Conservation (phyloP, 2,888 invertebrate genomes). For the Lasius platythorax region DNA sequence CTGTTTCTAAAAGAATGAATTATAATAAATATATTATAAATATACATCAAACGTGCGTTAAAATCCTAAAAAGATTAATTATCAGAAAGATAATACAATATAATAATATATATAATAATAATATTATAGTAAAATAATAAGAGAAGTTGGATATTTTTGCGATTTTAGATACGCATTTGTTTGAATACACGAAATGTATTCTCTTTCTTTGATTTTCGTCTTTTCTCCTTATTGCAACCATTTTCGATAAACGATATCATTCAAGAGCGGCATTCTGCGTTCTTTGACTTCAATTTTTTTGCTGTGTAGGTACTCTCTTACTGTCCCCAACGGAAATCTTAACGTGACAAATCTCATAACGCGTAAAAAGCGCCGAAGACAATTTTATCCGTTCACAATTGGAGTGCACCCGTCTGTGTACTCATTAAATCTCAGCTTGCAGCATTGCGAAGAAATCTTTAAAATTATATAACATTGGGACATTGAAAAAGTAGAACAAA, state of each 20-base stretch:
- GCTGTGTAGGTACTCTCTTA: not conserved
- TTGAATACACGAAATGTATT: not conserved
- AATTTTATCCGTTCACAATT: not conserved
- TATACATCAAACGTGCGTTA: not conserved
- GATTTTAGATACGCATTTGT: not conserved
- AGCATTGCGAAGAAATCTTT: constrained; percentile 8
- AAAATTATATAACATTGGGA: not conserved
- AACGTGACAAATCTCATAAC: not conserved
- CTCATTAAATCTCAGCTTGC: not conserved
- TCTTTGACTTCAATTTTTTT: constrained; percentile 11
- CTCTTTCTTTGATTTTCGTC: not conserved
- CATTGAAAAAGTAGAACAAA: not conserved
- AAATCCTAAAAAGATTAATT: not conserved
- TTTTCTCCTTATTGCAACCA: no score
- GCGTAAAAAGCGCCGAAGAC: not conserved
- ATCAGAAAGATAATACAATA: not conserved
- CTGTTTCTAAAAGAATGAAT: not conserved
- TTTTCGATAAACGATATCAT: not conserved
- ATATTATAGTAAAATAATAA: not conserved
- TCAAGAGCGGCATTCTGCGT: not conserved
- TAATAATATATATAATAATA: not conserved
- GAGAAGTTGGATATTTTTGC: not conserved
- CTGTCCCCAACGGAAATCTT: not conserved
- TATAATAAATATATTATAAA: not conserved
- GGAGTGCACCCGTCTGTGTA: not conserved